Base-by-base conservation (phyloP, 2,113 vertebrate species). In the Albula goreensis region DNA sequence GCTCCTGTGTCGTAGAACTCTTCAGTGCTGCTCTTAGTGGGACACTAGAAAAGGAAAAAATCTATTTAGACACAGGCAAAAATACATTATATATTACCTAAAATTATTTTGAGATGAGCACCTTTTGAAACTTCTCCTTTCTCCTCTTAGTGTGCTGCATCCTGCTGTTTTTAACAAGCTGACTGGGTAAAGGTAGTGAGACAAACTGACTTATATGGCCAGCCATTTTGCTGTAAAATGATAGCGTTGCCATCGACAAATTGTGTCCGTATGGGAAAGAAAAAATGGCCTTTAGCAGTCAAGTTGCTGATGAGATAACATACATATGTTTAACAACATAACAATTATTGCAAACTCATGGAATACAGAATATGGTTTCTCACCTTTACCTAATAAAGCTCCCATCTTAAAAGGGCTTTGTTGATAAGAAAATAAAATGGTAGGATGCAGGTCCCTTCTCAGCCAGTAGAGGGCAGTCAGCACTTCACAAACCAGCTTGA, bases 381-480 rank as follows among this genome's bases (percentile, higher is more conserved):
- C n/a, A 52, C 51, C 63, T 41, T 52, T 31, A 51, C n/a, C 52
- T 79, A 49, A 53, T 60, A 19, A 79, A 49, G 15, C 25, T 52
- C 78, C 84, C 41, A 49, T 80, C 82, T 84, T 77, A 50, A 86
- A 86, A 60, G 87, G 88, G 88, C 86, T 82, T 86, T 86, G 83
- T 87, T 85, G 85, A 50, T 60, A 81, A 60, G 49, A 50, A 53
- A 52, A 19, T 81, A 15, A 53, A 8, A 74, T 17, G 81, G n/a
- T 85, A 7, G 90, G 89, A 89, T 87, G 85, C 88, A 89, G 79
- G 82, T 87, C 78, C 83, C 81, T 84, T 90, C 86, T 88, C 90
- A 90, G 91, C 93, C 90, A 87, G 92, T 92, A 91, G 92, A 92
- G 93, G 91, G 92, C 91, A 87, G 87, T 91, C 88, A 80, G 81